Base-by-base conservation (phyloP, 1,140 invertebrate genomes). In the Tetragonula clypearis region DNA sequence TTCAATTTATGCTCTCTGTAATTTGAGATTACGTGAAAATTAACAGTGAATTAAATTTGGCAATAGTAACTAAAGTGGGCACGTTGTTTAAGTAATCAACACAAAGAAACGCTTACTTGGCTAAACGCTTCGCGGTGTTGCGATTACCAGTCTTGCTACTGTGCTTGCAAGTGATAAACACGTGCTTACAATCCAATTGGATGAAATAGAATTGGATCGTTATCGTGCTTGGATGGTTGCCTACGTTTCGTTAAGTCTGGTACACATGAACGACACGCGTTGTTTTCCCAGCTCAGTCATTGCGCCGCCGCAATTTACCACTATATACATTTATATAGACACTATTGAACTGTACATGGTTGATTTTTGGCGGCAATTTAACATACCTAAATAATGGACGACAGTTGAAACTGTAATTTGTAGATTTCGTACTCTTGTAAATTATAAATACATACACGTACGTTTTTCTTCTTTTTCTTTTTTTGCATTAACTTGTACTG, bases 161-260 rank as follows among this genome's bases (percentile, higher is more conserved):
- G 41, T 79, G 69, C 56, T 60, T 68, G 85, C 60, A 78, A 53
- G 69, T 78, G 71, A 82, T 76, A 82, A 82, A 86, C 84, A 72
- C 65, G 30, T 75, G 80, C 30, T 58, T 86, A 56, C 41, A n/a
- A 60, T 56, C 30, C 66, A 56, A 82, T 82, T 82, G 73, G 62
- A 72, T 30, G 26, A 49, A 58, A 35, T 30, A 58, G 73, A 82
- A 86, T 76, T 65, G 79, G 41, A 82, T 65, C 73, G 72, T 77
- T 82, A 72, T 77, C 30, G 55, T 71, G 30, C 26, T 53, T 60
- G 35, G 14, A 15, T 65, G 11, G 56, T 21, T 49, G 26, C 53
- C 56, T 35, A 71, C 66, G 19, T 71, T 41, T 82, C 72, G 21
- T 76, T 65, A 58, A 23, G 26, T 8, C 19, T 35, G 17, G 19